A percentile compares a stretch with the other conserved stretches of the same genome.
Conservation (phyloP, 2,888 invertebrate species). For the Drosophila emarginata region DNA sequence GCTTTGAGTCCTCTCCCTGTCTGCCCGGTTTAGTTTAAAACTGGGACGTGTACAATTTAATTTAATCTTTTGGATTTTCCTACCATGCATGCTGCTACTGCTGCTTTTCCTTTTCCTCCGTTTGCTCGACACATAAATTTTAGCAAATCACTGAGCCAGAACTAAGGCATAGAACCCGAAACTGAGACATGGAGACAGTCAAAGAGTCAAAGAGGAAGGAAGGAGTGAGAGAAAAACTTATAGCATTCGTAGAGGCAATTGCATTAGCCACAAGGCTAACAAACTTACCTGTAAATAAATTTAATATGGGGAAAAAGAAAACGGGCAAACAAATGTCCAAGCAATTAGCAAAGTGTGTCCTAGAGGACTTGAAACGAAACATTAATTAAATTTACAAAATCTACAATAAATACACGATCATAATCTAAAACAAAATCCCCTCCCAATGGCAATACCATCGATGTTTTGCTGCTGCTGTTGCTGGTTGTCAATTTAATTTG, state of each 20-base stretch:
- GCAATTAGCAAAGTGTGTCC: slow-evolving; percentile 33
- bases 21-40: slow-evolving; percentile 68
- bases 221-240: slow-evolving; percentile 26
- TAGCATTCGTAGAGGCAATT: slow-evolving; percentile 6
- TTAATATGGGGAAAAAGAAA: not conserved
- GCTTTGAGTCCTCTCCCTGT: slow-evolving; percentile 26
- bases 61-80: slow-evolving; percentile 69
- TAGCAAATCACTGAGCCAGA: slow-evolving; percentile 49
- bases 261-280: slow-evolving; percentile 19
- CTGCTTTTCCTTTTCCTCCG: slow-evolving; percentile 14
- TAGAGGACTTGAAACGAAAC: slow-evolving; percentile 20
- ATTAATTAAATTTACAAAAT: slow-evolving; percentile 39
- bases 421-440: slow-evolving; percentile 18
- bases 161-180: slow-evolving; percentile 16
- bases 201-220: not conserved
- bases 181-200: not conserved
- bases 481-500: slow-evolving; percentile 67
- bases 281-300: slow-evolving; percentile 23
- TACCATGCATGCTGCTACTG: slow-evolving; percentile 39
- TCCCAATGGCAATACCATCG: not conserved
- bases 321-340: slow-evolving; percentile 19
- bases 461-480: not conserved
- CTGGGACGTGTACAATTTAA: slow-evolving; percentile 76
- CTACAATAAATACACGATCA: slow-evolving; percentile 27
- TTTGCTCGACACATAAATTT: slow-evolving; percentile 51